These are phyloP conservation scores for Microdon myrmicae DNA, from an alignment of 2,888 invertebrate genomes.

Conservation along the genomic window DNA sequence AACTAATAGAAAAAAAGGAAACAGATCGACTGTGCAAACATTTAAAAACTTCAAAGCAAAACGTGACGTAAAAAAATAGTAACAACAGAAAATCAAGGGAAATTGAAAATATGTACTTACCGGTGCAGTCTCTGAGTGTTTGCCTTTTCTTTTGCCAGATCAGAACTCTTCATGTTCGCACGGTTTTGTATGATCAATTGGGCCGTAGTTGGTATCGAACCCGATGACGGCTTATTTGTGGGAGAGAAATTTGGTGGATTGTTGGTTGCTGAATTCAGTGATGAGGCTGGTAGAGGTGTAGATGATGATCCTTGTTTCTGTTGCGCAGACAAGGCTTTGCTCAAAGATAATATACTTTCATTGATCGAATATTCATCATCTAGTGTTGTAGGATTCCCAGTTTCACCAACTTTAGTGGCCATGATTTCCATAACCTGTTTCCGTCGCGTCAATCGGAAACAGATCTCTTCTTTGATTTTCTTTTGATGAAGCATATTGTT, in stretches of 20 bases:
- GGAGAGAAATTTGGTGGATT: conserved; percentile 37
- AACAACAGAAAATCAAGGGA: conserved; percentile 3
- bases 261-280: conserved; percentile 23
- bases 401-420: conserved; percentile 56
- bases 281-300: conserved; percentile 23
- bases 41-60: not conserved
- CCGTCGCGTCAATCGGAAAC: conserved; percentile 76
- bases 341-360: conserved; percentile 20
- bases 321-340: conserved; percentile 24
- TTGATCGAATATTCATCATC: conserved; percentile 30
- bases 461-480: conserved; percentile 85
- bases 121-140: conserved; percentile 59
- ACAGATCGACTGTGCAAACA: not conserved
- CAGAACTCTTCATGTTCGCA: conserved; percentile 60
- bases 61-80: not conserved
- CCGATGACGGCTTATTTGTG: conserved; percentile 50
- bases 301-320: conserved; percentile 23
- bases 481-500: conserved; percentile 84
- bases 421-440: conserved; percentile 71
- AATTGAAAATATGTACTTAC: conserved; percentile 55
- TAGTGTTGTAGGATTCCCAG: conserved; percentile 49
- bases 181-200: conserved; percentile 58
- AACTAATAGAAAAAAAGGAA: not conserved
- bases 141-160: conserved; percentile 59
- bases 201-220: conserved; percentile 49